Evolutionary conservation across 23 tunicate genomes (phyloP), one percentile per base, ranked within the genome.

Genomic region (Corella eumyota): DNA sequence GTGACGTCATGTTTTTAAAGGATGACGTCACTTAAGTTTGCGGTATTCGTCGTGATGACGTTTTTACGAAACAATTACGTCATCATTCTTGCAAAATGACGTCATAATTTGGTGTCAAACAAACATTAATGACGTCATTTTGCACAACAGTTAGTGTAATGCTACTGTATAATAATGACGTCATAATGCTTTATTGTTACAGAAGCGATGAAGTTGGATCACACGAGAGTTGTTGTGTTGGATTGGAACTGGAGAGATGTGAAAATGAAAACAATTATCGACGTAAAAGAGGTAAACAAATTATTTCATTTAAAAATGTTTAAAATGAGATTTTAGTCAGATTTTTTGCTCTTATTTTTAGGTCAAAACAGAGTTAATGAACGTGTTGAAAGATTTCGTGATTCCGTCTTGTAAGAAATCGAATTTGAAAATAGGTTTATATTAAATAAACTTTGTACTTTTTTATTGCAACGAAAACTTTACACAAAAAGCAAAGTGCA

Each of bases 171-270:
- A n/a, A n/a, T n/a, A n/a, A n/a, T n/a, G n/a, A n/a, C n/a, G n/a
- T n/a, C n/a, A n/a, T n/a, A n/a, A n/a, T n/a, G n/a, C 6, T 25
- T 2, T 4, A 30, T 65, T 65, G 26, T 64, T 52, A 21, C 76
- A 82, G 92, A 66, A 28, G 67, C 70, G 22, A 34, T 85, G 1
- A 61, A 62, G 31, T 44, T 85, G 24, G 38, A 32, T 15, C 70
- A 71, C 64, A 65, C 79, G 6, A 48, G 58, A 30, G 63, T 67
- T n/a, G 52, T 85, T 25, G 67, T 85, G 34, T 11, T 85, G 21
- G 95, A 85, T 34, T 77, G 84, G 85, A 85, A 85, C 52, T 85
- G 85, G 85, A 69, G 85, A 11, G 85, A 85, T 37, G 70, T 62
- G 5, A 85, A 85, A 47, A 36, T 71, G 69, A 85, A 85, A 65